Evolutionary conservation across 2,113 vertebrate species (phyloP).

Genomic region (Chelonoidis abingdonii): DNA sequence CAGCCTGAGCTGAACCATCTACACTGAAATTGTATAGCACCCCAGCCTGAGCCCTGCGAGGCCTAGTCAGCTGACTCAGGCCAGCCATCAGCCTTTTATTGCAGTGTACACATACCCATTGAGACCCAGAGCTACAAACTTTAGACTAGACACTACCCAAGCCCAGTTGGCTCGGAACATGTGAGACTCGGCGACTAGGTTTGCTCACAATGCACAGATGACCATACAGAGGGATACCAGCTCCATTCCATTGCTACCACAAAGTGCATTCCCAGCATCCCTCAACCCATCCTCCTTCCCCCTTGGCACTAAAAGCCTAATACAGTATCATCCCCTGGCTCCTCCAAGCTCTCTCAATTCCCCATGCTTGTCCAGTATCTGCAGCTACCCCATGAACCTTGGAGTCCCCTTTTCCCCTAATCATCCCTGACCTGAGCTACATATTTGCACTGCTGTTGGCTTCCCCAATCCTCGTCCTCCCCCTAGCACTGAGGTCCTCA

Average conservation of each 20-base stretch:
- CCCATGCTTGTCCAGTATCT: not conserved
- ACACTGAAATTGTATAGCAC: no score
- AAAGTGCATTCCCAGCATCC: not conserved
- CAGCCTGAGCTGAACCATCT: no score
- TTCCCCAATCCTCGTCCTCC: not conserved
- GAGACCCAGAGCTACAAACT: no score
- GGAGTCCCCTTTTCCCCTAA: not conserved
- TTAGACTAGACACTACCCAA: no score
- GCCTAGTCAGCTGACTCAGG: no score
- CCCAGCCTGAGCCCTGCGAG: no score
- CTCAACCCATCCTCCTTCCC: not conserved
- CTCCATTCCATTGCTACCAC: not conserved
- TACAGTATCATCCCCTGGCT: not conserved
- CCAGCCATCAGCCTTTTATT: no score
- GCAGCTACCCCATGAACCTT: not conserved
- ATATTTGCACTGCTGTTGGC: not conserved
- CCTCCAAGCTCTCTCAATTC: not conserved
- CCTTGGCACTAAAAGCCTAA: not conserved
- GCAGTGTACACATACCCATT: no score
- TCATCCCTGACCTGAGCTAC: not conserved
- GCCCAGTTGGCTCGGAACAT: not conserved
- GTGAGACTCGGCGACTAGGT: not conserved
- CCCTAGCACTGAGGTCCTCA: not conserved
- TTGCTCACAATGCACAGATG: not conserved
- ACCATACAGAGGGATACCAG: not conserved